Evolutionary conservation across 2,797 vertebrate species (phyloP), one percentile per base, ranked within the genome.

Genomic region (Pachyuromys duprasi): DNA sequence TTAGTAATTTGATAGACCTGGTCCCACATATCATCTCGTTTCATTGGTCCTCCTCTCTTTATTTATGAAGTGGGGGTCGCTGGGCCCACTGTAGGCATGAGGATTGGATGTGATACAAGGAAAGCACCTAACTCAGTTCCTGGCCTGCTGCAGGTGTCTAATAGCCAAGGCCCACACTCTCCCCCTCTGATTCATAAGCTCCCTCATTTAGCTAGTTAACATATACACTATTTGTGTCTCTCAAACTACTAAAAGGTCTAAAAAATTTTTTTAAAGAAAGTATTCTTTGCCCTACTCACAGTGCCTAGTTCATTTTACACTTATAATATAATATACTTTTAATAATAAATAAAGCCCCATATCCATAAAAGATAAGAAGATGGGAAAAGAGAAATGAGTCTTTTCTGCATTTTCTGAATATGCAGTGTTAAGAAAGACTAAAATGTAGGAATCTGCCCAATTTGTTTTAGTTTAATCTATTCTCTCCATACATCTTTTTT

Each of bases 291-390:
- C 55, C 91, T 79, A 45, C 45, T 70, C 42, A 93, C 83, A 93
- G 62, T 20, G 78, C 39, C 63, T 87, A 80, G 28, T 76, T 94
- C 67, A 96, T 93, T 90, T 91, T 55, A 93, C 91, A 95, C 86
- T 94, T 96, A 93, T 45, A 96, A 76, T 96, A 93, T 45, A 96
- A 76, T 63, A 67, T 28, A 9, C 0, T n/a, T 90, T 97, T 91
- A 94, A 91, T 95, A 95, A 93, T 87, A 97, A 95, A 93, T 93
- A 94, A 97, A 74, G 3, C 13, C 92, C 91, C 80, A 80, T 57
- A 69, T 75, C 83, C 72, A 60, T 82, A 94, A 96, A 89, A 96
- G 81, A 88, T 36, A 82, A 74, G n/a, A 76, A 70, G 60, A 89
- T 13, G 31, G 17, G 33, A 63, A 83, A 87, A 80, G 24, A 55